Evolutionary conservation across 2,113 vertebrate species (phyloP).

Genomic region (Neolamprologus modestus): DNA sequence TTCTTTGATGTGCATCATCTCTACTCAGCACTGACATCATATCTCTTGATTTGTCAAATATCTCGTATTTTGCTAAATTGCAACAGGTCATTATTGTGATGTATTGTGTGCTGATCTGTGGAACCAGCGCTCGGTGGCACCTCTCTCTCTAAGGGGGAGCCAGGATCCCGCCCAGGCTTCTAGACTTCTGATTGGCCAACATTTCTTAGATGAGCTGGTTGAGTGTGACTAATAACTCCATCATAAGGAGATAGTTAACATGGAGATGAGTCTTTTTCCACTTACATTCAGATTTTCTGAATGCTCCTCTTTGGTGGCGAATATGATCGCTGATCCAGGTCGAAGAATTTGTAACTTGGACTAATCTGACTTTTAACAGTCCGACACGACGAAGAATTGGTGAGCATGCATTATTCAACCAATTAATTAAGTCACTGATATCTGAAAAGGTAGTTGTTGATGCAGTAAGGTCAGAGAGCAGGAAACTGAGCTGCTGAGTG

Average conservation of each 20-base stretch:
- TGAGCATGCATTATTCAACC: background rate
- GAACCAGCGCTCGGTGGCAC: background rate
- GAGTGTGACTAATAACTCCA: background rate
- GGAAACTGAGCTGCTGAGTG: background rate
- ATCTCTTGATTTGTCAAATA: background rate
- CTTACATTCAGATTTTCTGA: background rate
- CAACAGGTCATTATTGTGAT: background rate
- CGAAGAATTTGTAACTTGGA: background rate
- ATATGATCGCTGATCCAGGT: background rate
- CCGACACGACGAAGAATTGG: background rate
- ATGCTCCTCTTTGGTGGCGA: accelerated
- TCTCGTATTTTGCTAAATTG: background rate
- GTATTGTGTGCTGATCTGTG: background rate
- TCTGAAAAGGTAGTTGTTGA: background rate
- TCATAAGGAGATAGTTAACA: background rate
- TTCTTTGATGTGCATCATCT: background rate
- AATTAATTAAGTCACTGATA: background rate
- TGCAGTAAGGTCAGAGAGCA: background rate
- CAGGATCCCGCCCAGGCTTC: background rate
- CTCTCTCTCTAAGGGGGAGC: background rate
- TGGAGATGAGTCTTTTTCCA: background rate
- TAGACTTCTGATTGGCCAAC: background rate
- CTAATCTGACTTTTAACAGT: background rate
- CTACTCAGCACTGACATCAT: background rate
- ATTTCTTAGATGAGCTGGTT: background rate